phyloP scores from a whole-genome alignment of 2,797 vertebrate genomes.

The Novumbra hubbsi region DNA sequence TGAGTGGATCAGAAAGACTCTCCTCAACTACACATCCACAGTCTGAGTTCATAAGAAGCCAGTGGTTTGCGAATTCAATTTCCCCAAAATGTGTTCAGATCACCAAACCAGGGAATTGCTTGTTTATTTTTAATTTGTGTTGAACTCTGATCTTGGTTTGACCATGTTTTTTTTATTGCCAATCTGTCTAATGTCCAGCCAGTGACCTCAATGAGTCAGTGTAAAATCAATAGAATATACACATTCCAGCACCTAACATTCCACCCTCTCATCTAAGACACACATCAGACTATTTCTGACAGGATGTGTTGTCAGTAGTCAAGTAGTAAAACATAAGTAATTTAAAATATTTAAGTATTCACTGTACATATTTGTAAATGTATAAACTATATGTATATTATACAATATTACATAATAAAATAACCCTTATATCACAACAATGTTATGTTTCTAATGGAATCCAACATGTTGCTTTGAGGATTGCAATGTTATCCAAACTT shows the following conservation, averaged over 20 bases:
- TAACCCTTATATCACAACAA: background rate
- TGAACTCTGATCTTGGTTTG: background rate
- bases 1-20: slow-evolving; percentile 40
- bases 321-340: background rate
- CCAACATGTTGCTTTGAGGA: background rate
- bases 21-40: slow-evolving; percentile 9
- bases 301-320: background rate
- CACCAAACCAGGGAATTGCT: background rate
- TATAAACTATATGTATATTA: background rate
- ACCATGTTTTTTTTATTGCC: background rate
- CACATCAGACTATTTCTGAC: background rate
- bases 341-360: background rate
- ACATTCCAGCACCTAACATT: background rate
- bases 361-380: background rate
- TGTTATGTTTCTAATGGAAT: background rate
- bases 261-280: background rate
- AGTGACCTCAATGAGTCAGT: background rate
- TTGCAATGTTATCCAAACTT: background rate
- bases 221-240: background rate
- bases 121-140: background rate
- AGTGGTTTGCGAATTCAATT: background rate
- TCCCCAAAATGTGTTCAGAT: background rate
- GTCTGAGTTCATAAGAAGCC: background rate
- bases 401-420: background rate
- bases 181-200: background rate